phyloP scores from a whole-genome alignment of 2,888 invertebrate genomes.

The Iphiclides podalirius region DNA sequence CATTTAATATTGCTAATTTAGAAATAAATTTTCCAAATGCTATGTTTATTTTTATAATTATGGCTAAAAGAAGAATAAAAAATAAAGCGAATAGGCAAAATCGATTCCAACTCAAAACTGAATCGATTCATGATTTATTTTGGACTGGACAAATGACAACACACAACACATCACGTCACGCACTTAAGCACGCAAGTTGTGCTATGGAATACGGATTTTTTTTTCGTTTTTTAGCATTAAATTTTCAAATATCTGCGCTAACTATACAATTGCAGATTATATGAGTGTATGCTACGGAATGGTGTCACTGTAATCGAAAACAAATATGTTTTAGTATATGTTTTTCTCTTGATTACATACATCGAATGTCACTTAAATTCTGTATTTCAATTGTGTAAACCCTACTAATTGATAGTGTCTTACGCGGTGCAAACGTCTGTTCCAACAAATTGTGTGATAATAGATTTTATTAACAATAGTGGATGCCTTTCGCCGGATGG shows the following conservation, averaged over 20 bases:
- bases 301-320: conserved; percentile 6
- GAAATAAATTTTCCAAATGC: no score
- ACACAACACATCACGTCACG: conserved; percentile 20
- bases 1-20: no score
- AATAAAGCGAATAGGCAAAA: no score
- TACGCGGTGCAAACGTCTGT: conserved; percentile 9
- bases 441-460: conserved; percentile 14
- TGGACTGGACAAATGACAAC: conserved; percentile 6
- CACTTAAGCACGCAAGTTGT: conserved; percentile 13
- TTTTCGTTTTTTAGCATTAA: conserved; percentile 32
- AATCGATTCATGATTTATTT: conserved; percentile 5
- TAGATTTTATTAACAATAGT: conserved; percentile 11
- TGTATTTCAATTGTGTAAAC: conserved; percentile 20
- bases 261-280: conserved; percentile 4
- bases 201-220: conserved; percentile 26
- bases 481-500: conserved; percentile 16
- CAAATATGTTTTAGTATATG: conserved; percentile 11
- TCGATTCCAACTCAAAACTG: not conserved
- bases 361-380: conserved; percentile 13
- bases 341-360: conserved; percentile 11
- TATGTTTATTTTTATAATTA: no score
- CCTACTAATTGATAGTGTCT: conserved; percentile 11
- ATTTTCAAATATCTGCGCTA: conserved; percentile 29
- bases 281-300: conserved; percentile 10
- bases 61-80: no score